Evolutionary conservation across 2,888 invertebrate species (phyloP).

Genomic region (Dioctria linearis): DNA sequence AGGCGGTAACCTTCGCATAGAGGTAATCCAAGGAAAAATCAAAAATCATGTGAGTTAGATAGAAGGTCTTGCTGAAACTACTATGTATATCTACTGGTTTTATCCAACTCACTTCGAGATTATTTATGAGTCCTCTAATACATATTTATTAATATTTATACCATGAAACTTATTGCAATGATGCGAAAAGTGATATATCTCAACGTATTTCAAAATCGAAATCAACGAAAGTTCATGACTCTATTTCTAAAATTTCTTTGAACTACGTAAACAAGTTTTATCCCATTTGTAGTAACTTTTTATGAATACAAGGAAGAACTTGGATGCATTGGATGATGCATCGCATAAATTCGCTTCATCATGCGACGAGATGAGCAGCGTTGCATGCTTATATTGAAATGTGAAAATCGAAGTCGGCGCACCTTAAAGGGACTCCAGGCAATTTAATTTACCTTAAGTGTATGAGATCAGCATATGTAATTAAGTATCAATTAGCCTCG

Average conservation of each 20-base stretch:
- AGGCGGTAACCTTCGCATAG: too few species aligned
- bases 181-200: too few species aligned
- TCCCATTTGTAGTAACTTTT: conserved; percentile 22
- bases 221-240: neutral
- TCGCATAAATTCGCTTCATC: neutral
- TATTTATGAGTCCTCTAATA: too few species aligned
- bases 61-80: too few species aligned
- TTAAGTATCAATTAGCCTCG: conserved; percentile 57
- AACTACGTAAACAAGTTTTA: conserved; percentile 9
- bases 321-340: neutral
- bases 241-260: neutral
- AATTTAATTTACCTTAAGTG: neutral
- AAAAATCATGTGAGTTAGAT: too few species aligned
- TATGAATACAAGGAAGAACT: conserved; percentile 39
- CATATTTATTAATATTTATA: too few species aligned
- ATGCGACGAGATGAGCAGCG: neutral
- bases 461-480: conserved; percentile 54
- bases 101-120: too few species aligned
- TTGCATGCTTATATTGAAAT: neutral
- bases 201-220: too few species aligned
- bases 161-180: too few species aligned
- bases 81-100: too few species aligned
- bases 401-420: neutral
- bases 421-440: neutral
- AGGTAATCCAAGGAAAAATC: too few species aligned